phyloP scores from a whole-genome alignment of 2,888 invertebrate genomes.

The Caenorhabditis drosophilae region DNA sequence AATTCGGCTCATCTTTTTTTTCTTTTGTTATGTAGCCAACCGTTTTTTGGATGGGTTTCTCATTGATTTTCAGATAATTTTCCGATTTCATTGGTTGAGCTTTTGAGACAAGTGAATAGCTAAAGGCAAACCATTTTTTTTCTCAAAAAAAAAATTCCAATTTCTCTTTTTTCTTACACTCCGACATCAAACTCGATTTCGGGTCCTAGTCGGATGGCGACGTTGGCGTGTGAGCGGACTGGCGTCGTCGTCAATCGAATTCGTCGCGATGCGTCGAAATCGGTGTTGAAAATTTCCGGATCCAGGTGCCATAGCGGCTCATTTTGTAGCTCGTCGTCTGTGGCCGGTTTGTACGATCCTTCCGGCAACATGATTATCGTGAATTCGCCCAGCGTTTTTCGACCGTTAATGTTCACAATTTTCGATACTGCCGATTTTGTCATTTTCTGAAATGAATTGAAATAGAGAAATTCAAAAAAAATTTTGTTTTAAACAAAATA shows the following conservation, averaged over 20 bases:
- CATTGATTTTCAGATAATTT: constrained; percentile 21
- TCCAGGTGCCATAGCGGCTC: constrained; percentile 37
- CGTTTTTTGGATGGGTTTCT: constrained; percentile 20
- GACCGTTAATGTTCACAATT: constrained; percentile 21
- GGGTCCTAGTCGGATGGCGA: constrained; percentile 31
- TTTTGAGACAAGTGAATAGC: constrained; percentile 39
- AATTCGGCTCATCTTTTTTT: no score
- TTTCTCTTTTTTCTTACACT: no score
- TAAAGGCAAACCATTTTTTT: constrained; percentile 3
- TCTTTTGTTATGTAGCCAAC: neutral
- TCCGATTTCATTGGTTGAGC: constrained; percentile 20
- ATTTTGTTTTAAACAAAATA: constrained; percentile 28
- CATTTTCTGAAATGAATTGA: constrained; percentile 21
- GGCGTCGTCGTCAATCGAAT: constrained; percentile 40
- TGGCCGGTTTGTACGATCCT: constrained; percentile 14
- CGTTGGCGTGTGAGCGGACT: constrained; percentile 28
- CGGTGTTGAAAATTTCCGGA: constrained; percentile 24
- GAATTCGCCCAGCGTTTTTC: constrained; percentile 38
- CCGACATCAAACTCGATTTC: constrained; percentile 42
- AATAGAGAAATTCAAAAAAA: neutral
- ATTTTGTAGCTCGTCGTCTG: constrained; percentile 5
- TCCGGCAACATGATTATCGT: constrained; percentile 30
- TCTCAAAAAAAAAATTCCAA: no score
- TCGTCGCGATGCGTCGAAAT: constrained; percentile 22
- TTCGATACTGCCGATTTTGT: constrained; percentile 28